These are phyloP conservation scores for Okapia johnstoni DNA, from an alignment of 2,113 vertebrate species.

Conservation along the genomic window DNA sequence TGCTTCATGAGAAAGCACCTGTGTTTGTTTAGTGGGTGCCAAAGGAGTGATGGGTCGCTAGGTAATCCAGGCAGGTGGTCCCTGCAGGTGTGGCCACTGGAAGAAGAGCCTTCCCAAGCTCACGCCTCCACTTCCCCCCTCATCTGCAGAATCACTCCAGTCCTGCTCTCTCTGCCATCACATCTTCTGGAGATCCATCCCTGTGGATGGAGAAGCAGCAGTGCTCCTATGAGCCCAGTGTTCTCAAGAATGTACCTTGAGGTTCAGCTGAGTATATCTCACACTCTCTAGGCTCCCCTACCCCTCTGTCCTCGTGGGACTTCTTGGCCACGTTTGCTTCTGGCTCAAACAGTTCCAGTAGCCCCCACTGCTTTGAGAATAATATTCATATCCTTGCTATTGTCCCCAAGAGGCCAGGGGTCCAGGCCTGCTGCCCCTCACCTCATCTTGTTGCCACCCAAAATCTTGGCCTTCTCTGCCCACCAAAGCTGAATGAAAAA, in stretches of 20 bases:
- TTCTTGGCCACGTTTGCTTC: background rate
- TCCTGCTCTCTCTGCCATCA: background rate
- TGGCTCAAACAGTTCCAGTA: background rate
- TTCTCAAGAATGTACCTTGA: background rate
- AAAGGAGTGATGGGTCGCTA: fast-evolving
- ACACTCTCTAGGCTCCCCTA: background rate
- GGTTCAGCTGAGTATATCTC: background rate
- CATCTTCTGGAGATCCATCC: background rate
- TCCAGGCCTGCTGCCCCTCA: background rate
- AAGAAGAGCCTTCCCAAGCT: background rate
- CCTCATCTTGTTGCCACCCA: background rate
- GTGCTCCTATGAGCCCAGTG: background rate
- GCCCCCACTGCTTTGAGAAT: background rate
- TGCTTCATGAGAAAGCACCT: background rate
- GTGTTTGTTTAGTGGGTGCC: background rate
- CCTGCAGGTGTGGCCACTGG: background rate
- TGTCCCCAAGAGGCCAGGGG: no score
- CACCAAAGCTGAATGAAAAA: background rate
- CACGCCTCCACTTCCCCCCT: no score
- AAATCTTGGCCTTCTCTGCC: background rate
- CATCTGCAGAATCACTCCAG: background rate
- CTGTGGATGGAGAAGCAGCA: background rate
- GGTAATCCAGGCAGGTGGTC: background rate
- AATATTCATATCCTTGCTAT: background rate
- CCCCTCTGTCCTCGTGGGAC: background rate